phyloP scores from a whole-genome alignment of 2,797 vertebrate species.

The Argyrosomus regius region DNA sequence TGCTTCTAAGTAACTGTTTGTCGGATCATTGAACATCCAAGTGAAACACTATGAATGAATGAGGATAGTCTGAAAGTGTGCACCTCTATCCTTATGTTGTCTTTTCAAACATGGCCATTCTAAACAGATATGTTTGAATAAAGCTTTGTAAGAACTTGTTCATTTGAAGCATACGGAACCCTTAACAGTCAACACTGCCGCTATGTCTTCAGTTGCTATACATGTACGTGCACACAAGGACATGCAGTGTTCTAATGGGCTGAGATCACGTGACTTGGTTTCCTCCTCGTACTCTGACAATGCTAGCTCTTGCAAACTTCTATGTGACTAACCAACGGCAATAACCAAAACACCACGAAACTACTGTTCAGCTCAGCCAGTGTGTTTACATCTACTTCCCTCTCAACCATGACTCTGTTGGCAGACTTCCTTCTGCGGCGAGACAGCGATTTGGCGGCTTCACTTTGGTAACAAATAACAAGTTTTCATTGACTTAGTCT shows the following conservation, averaged over 20 bases:
- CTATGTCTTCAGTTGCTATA: background rate
- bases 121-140: background rate
- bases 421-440: slow-evolving; percentile 6
- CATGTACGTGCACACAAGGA: background rate
- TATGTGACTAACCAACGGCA: background rate
- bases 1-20: background rate
- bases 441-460: slow-evolving; percentile 37
- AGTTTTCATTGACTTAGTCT: slow-evolving; percentile 27
- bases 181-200: background rate
- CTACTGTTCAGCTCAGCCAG: background rate
- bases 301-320: background rate
- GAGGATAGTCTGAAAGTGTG: background rate
- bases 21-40: background rate
- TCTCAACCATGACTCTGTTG: background rate
- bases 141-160: background rate
- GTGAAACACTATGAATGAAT: background rate
- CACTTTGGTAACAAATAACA: slow-evolving; percentile 36
- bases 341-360: slow-evolving; percentile 1
- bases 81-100: too few relatives aligned
- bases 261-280: slow-evolving; percentile 17
- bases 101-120: background rate
- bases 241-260: slow-evolving; percentile 12
- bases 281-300: slow-evolving; percentile 15
- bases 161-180: background rate
- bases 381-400: slow-evolving; percentile 45